Percentiles rank a stretch among this genome's conserved stretches.
Evolutionary conservation across 2,797 vertebrate species (phyloP).

Genomic region (Macroramphosus scolopax): DNA sequence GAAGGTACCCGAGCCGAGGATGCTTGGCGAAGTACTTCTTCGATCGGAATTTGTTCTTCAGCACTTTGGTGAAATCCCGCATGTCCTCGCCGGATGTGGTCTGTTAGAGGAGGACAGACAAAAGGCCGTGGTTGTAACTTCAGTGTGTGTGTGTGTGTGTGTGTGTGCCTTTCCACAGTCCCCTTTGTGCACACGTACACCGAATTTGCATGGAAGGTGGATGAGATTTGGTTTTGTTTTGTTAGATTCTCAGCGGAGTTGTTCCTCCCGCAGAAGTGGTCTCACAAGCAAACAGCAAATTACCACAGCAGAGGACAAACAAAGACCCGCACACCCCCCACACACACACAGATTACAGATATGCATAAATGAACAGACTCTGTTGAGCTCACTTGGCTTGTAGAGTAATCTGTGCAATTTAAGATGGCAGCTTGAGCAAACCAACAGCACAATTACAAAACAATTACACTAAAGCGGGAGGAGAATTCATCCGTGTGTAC

Average conservation of each 20-base stretch:
- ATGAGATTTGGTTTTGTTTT: constrained; percentile 44
- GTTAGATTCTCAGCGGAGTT: constrained; percentile 59
- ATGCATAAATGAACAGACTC: constrained; percentile 43
- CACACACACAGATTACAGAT: constrained; percentile 34
- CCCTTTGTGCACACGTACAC: constrained; percentile 13
- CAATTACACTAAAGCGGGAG: constrained; percentile 12
- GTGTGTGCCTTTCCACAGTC: constrained; percentile 4
- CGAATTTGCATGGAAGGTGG: constrained; percentile 16
- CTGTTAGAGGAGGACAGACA: constrained; percentile 60
- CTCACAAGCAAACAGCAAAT: constrained; percentile 66
- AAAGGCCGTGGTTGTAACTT: not conserved
- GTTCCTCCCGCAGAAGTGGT: constrained; percentile 31
- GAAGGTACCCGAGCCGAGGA: constrained; percentile 92
- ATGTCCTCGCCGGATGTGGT: constrained; percentile 98
- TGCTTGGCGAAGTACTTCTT: constrained; percentile 99
- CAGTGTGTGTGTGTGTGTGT: not conserved
- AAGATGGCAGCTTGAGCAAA: constrained; percentile 41
- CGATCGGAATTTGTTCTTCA: constrained; percentile 98
- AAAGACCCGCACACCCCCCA: constrained; percentile 14
- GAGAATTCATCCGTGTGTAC: not conserved
- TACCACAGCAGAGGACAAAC: constrained; percentile 39
- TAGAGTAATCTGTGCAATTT: constrained; percentile 52
- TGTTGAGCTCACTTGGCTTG: constrained; percentile 54
- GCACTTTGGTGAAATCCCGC: constrained; percentile 96
- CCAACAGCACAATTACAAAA: too few relatives aligned